Base-by-base conservation (phyloP, 1,140 invertebrate genomes). In the Neodiprion virginianus region DNA sequence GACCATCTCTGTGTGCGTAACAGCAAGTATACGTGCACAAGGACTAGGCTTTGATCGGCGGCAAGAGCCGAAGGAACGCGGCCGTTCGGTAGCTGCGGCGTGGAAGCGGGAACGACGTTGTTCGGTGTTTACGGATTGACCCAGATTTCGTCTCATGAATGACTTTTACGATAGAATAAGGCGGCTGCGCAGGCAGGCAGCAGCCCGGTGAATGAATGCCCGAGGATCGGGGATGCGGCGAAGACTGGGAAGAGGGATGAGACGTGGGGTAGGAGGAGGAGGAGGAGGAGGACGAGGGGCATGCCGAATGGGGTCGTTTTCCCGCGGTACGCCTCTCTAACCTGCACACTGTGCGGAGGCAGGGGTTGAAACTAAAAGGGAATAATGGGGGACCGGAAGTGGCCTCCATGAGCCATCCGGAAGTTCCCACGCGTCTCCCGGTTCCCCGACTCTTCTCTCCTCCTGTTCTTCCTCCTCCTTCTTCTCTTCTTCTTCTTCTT, bases 81-180 rank as follows among this genome's bases (percentile, higher is more conserved):
- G 28, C 28, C 28, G 5, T 40, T 40, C 28, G 5, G 5, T 40
- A 40, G 28, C 28, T 40, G 28, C 28, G 5, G 28, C 28, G 5
- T 40, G 28, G 28, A 40, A 40, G 28, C 28, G 28, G 28, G 28
- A 40, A 40, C 28, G 28, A 40, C 28, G 28, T 40, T 40, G 28
- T 40, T 40, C 28, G 28, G 28, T 40, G 53, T 61, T 61, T 61
- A 61, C 53, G 53, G 11, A 61, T 77, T 82, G 78, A 82, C 79
- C 79, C 78, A 79, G 79, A 79, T 73, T 82, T 76, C 73, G 67
- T 76, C 28, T 75, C 78, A 75, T 77, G 79, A 81, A 80, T 80
- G 80, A 80, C 79, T 78, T 79, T 81, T 80, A 81, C 78, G 76
- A 81, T 4, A 5, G 28, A 40, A 40, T 40, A 40, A 40, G 77